These are phyloP conservation scores for Vulpes lagopus DNA, from an alignment of 2,113 vertebrate genomes.

Conservation along the genomic window DNA sequence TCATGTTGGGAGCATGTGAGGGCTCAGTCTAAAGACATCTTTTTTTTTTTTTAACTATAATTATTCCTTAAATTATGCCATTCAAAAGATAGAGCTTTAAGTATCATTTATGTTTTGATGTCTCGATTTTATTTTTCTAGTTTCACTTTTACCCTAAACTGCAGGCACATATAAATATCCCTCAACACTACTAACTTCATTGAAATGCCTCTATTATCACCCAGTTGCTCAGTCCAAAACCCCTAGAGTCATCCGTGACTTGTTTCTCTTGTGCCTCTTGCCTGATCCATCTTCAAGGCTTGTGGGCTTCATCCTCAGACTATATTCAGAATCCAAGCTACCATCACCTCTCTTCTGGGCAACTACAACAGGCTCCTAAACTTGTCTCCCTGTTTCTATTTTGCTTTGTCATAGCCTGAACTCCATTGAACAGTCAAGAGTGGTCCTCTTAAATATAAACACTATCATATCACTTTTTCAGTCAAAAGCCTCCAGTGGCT, in stretches of 20 bases:
- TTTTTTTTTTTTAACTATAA: not conserved
- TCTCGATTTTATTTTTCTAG: not conserved
- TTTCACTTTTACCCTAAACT: slow-evolving; percentile 8
- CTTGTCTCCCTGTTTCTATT: not conserved
- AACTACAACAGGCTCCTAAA: not conserved
- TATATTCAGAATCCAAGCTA: not conserved
- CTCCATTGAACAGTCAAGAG: not conserved
- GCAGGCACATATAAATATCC: not conserved
- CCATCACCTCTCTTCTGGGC: not conserved
- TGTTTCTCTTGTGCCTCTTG: not conserved
- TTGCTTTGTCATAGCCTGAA: not conserved
- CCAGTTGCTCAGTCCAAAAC: not conserved
- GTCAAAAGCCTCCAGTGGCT: not conserved
- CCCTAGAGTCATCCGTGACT: not conserved
- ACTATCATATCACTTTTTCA: not conserved
- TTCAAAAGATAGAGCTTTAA: not conserved
- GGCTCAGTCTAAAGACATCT: not conserved
- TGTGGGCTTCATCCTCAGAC: not conserved
- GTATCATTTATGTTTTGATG: not conserved
- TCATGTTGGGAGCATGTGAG: not conserved
- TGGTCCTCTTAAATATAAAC: not conserved
- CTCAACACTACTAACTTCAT: not conserved
- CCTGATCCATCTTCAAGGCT: not conserved
- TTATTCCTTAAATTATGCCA: slow-evolving; percentile 3
- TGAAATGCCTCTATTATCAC: not conserved